phyloP scores from a whole-genome alignment of 1,140 invertebrate genomes.

The Cotesia glomerata region DNA sequence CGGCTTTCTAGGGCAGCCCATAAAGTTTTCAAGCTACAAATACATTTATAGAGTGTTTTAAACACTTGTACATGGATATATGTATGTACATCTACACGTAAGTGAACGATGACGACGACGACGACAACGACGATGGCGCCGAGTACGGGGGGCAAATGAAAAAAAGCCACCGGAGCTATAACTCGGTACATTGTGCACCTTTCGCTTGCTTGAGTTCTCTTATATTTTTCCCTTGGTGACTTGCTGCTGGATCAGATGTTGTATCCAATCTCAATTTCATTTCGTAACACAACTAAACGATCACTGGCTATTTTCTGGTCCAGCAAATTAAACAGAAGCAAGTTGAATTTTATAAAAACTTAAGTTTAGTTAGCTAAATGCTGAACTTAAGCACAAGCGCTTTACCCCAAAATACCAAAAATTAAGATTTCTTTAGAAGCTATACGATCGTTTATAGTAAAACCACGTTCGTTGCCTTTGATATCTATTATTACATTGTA shows the following conservation, averaged over 20 bases:
- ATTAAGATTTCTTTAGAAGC: too few relatives aligned
- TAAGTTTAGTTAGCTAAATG: not conserved
- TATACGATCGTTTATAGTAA: too few relatives aligned
- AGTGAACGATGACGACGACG: not conserved
- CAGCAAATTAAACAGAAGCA: constrained; percentile 15
- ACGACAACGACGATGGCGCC: not conserved
- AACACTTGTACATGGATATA: not conserved
- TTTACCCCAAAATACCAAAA: not conserved
- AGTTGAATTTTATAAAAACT: too few relatives aligned
- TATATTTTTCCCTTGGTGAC: not conserved
- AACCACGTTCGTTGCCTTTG: not conserved
- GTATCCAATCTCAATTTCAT: constrained; percentile 26
- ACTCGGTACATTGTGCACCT: not conserved
- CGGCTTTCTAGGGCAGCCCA: constrained; percentile 25
- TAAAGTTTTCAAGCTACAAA: constrained; percentile 19
- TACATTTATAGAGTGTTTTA: not conserved
- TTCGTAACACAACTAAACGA: constrained; percentile 18
- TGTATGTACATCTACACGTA: constrained; percentile 7
- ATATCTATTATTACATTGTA: not conserved
- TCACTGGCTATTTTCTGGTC: constrained; percentile 23
- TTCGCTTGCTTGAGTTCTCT: constrained; percentile 16
- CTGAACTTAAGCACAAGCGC: not conserved
- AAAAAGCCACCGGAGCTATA: constrained; percentile 7
- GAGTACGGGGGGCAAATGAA: not conserved
- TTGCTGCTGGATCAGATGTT: too few relatives aligned